phyloP scores from a whole-genome alignment of 1,140 invertebrate genomes.

The Periplaneta americana region DNA sequence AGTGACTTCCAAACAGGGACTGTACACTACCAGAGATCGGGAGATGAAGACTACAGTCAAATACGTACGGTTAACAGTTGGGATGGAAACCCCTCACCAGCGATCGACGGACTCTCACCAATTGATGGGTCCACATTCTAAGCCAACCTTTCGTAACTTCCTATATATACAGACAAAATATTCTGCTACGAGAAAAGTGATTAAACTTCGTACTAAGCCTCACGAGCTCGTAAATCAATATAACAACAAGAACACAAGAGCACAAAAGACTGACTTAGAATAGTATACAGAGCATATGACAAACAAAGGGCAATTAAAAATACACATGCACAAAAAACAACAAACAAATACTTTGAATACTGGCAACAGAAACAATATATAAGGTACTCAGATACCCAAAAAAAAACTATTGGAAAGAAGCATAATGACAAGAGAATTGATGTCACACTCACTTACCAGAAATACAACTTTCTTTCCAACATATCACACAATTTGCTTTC shows the following conservation, averaged over 20 bases:
- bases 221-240: no score
- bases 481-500: neutral
- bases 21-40: neutral
- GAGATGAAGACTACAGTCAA: neutral
- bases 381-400: no score
- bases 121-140: neutral
- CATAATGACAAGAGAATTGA: neutral
- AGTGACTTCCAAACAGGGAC: no score
- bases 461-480: neutral
- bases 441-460: neutral
- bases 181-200: no score
- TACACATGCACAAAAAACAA: neutral
- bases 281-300: neutral
- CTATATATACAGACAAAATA: no score
- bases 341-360: neutral
- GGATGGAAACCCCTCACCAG: neutral
- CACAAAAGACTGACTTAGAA: neutral
- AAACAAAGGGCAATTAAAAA: neutral
- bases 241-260: neutral
- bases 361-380: neutral
- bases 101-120: neutral
- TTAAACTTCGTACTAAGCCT: no score
- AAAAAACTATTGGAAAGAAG: neutral
- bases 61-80: slow-evolving; percentile 6
- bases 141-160: neutral